Conservation (phyloP, 2,888 invertebrate genomes). For the Pseudanteris insignis region DNA sequence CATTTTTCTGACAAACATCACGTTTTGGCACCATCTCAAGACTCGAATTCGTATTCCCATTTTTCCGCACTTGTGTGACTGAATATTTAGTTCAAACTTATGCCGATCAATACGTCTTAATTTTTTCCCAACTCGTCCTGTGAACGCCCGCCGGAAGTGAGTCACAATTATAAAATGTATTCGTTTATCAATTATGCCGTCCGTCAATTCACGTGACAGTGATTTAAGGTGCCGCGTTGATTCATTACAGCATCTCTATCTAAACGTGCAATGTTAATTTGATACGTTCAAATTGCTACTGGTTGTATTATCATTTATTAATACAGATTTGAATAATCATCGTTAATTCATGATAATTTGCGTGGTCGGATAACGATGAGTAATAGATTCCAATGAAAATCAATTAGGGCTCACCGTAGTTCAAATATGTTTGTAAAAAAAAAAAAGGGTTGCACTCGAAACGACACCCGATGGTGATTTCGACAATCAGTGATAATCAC, state of each 20-base stretch:
- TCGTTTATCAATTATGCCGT: no score
- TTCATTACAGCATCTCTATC: no score
- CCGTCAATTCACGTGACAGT: no score
- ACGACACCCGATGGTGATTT: no score
- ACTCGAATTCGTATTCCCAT: constrained; percentile 26
- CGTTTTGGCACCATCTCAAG: constrained; percentile 38
- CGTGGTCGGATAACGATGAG: not conserved
- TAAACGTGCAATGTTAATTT: constrained; percentile 9
- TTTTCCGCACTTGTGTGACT: constrained; percentile 30
- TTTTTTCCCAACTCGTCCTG: constrained; percentile 11
- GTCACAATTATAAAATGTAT: constrained; percentile 6
- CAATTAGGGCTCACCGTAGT: no score
- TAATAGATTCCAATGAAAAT: no score
- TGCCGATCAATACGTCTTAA: constrained; percentile 28
- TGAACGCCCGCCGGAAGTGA: not conserved
- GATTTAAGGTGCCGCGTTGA: no score
- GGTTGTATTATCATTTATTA: constrained; percentile 10
- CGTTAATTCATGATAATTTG: constrained; percentile 3
- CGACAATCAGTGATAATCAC: no score
- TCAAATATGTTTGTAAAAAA: no score
- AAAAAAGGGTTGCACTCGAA: no score
- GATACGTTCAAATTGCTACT: constrained; percentile 2
- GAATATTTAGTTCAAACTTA: constrained; percentile 37
- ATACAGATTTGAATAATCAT: constrained; percentile 2
- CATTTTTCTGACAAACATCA: constrained; percentile 33